Evolutionary conservation across 1,140 invertebrate species (phyloP), one percentile per base, ranked within the genome.

Genomic region (Zaprionus camerounensis): DNA sequence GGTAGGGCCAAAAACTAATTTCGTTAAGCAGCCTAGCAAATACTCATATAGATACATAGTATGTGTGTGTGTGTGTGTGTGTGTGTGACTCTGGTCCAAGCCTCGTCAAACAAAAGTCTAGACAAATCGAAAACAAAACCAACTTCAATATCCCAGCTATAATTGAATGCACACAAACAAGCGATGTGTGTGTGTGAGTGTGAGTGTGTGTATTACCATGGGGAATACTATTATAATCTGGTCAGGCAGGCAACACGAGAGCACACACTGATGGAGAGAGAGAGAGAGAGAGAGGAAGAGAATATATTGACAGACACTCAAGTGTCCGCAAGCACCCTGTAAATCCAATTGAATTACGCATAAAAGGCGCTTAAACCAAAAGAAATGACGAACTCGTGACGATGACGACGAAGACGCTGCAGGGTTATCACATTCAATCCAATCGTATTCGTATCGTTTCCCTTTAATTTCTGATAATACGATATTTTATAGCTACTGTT

Each of bases 311-410:
- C 85, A 88, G 85, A 88, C 69, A 90, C 84, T 88, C 84, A 84
- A 88, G 84, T 88, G 84, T 88, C 85, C 85, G 71, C 81, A 88
- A 88, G 84, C 84, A 88, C 85, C 84, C 84, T 88, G 84, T 88
- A 88, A 88, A 88, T 81, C 85, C 78, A 84, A 88, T 90, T 90
- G 84, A 88, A 88, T 90, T 90, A 90, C 81, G 84, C 84, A 88
- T 88, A 83, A 90, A 79, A 90, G 84, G 84, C 84, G 84, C 84
- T 88, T 88, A 90, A 88, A 76, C 56, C 75, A 80, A 88, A 90
- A 71, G 78, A 87, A 87, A 88, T 69, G 84, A 88, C 51, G n/a
- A 44, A 22, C 63, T 66, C 46, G 20, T 55, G 31, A 55, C 53
- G 26, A 31, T 31, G 28, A 31, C 13, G 34, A 24, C 17, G 38